Evolutionary conservation across 2,888 invertebrate genomes (phyloP).

Genomic region (Nephrotoma appendiculata): DNA sequence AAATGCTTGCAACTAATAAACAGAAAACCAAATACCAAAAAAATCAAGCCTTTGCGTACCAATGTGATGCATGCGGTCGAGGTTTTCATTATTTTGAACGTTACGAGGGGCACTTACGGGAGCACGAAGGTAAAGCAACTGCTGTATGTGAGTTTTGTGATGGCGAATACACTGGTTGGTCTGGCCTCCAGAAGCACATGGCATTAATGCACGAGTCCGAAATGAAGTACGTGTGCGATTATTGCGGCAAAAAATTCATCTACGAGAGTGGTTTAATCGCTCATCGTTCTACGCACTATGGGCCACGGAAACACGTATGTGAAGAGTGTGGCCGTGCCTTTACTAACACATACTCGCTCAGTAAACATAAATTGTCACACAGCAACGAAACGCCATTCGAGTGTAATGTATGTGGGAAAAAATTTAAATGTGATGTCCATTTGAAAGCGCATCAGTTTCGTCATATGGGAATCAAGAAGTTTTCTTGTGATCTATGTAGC

Average conservation of each 20-base stretch:
- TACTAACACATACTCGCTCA: neutral
- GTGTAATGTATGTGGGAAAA: neutral
- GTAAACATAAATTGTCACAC: neutral
- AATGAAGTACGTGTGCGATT: neutral
- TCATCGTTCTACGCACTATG: neutral
- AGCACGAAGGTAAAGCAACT: slow-evolving; percentile 1
- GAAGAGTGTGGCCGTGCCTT: neutral
- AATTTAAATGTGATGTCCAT: neutral
- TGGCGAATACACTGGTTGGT: slow-evolving; percentile 3
- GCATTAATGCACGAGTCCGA: neutral
- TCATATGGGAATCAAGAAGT: neutral
- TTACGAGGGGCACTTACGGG: slow-evolving; percentile 1
- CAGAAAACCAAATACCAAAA: neutral
- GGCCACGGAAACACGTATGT: neutral
- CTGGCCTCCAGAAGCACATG: neutral
- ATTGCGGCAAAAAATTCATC: neutral
- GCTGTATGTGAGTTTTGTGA: slow-evolving; percentile 3
- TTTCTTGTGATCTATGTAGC: neutral
- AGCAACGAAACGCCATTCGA: neutral
- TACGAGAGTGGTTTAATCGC: slow-evolving; percentile 1
- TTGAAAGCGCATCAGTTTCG: neutral
- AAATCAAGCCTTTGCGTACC: neutral
- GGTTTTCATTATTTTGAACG: slow-evolving; percentile 1
- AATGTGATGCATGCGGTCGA: neutral
- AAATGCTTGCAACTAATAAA: neutral